Evolutionary conservation across 2,888 invertebrate genomes (phyloP).

Genomic region (Callimorpha dominula): DNA sequence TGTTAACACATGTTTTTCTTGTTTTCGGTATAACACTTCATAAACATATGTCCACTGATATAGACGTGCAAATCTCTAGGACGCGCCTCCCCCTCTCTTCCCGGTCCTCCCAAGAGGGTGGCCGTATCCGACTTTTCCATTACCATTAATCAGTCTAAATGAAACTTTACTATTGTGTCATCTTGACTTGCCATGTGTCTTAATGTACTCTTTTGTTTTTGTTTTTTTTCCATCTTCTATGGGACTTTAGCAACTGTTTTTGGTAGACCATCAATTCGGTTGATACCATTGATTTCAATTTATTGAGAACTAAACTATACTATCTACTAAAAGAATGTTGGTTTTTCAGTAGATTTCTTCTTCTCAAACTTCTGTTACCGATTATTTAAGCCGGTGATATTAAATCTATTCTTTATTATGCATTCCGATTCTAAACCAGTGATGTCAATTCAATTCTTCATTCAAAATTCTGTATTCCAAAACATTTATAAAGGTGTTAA

Average conservation of each 20-base stretch:
- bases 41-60: slow-evolving; percentile 44
- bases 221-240: slow-evolving; percentile 28
- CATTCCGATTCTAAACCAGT: too few species aligned
- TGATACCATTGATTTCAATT: slow-evolving; percentile 10
- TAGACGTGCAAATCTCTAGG: slow-evolving; percentile 52
- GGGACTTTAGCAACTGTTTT: not conserved
- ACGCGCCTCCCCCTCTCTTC: slow-evolving; percentile 10
- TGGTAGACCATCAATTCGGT: slow-evolving; percentile 1
- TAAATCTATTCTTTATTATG: too few species aligned
- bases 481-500: too few species aligned
- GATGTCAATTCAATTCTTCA: too few species aligned
- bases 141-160: slow-evolving; percentile 67
- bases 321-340: not conserved
- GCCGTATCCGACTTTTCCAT: slow-evolving; percentile 71
- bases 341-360: not conserved
- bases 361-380: not conserved
- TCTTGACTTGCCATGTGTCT: slow-evolving; percentile 62
- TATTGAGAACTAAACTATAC: not conserved
- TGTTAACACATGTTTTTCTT: not conserved
- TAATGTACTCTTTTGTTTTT: slow-evolving; percentile 56
- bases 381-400: too few species aligned
- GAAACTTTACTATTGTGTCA: slow-evolving; percentile 60
- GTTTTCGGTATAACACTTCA: slow-evolving; percentile 5
- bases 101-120: slow-evolving; percentile 27
- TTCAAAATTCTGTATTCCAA: too few species aligned